A percentile compares a stretch with the other conserved stretches of the same genome.
phyloP scores from a whole-genome alignment of 2,113 vertebrate species.

The Lepus americanus region DNA sequence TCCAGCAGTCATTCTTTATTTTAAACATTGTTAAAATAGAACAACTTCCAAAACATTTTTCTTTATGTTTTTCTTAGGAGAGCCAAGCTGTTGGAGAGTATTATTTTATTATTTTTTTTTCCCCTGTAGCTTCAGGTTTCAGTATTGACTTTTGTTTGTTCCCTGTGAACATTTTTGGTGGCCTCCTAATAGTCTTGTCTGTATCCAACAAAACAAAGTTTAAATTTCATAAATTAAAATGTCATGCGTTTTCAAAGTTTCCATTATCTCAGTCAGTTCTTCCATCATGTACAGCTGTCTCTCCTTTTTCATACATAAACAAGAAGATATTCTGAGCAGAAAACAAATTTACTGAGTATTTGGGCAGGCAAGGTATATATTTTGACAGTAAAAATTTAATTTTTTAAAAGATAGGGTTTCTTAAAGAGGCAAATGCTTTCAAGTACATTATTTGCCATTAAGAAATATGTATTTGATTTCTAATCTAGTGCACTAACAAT shows the following conservation, averaged over 20 bases:
- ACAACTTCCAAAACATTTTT: not conserved
- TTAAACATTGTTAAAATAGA: not conserved
- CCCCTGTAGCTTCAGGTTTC: not conserved
- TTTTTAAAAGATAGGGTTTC: not conserved
- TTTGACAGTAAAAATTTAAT: not conserved
- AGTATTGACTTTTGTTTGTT: not conserved
- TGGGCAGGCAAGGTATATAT: not conserved
- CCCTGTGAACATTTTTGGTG: not conserved
- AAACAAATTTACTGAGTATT: not conserved
- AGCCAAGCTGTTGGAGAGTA: not conserved
- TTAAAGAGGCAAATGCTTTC: not conserved
- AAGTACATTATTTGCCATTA: not conserved
- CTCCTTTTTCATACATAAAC: not conserved
- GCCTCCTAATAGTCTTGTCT: not conserved
- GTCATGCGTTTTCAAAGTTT: not conserved
- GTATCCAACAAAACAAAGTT: not conserved
- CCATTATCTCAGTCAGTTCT: not conserved
- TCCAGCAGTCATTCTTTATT: not conserved
- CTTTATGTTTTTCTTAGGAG: not conserved
- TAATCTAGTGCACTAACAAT: not conserved
- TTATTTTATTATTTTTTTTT: not conserved
- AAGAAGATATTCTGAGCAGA: not conserved
- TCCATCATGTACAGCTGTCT: not conserved
- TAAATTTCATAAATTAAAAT: conserved; percentile 42
- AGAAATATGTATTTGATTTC: not conserved